Percentiles rank a stretch among this genome's conserved stretches.
Evolutionary conservation across 2,888 invertebrate genomes (phyloP).

Genomic region (Yponomeuta malinellus): DNA sequence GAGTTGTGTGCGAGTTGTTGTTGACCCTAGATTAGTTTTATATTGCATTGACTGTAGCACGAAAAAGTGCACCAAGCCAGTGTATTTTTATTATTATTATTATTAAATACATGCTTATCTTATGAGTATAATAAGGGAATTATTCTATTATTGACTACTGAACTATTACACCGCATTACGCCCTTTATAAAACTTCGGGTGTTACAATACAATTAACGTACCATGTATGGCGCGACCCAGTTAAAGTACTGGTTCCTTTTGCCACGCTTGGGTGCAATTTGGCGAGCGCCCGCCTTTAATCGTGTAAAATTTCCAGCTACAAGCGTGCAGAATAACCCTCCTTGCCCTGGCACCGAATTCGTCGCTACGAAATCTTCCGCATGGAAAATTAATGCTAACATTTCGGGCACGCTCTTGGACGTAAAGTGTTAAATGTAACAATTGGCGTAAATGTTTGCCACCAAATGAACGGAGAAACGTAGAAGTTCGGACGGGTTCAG

Average conservation of each 20-base stretch:
- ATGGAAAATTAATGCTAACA: not conserved
- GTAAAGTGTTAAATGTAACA: not conserved
- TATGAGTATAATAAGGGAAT: too few species aligned
- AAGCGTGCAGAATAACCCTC: not conserved
- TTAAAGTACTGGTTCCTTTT: not conserved
- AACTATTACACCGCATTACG: too few species aligned
- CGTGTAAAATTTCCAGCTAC: not conserved
- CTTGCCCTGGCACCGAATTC: not conserved
- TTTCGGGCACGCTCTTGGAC: conserved; percentile 1
- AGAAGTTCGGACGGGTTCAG: not conserved
- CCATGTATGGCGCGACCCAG: not conserved
- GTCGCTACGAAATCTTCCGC: not conserved
- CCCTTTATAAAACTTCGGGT: too few species aligned
- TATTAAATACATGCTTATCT: too few species aligned
- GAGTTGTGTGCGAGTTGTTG: too few species aligned
- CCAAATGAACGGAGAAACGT: not conserved
- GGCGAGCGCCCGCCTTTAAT: not conserved
- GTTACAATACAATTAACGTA: not conserved
- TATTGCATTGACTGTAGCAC: too few species aligned
- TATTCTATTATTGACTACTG: too few species aligned
- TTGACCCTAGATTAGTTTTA: too few species aligned
- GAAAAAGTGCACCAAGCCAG: too few species aligned
- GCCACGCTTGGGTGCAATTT: not conserved
- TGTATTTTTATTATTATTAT: too few species aligned
- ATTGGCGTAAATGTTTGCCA: not conserved